These are phyloP conservation scores for Pollachius pollachius DNA, from an alignment of 2,113 vertebrate genomes.

Conservation along the genomic window DNA sequence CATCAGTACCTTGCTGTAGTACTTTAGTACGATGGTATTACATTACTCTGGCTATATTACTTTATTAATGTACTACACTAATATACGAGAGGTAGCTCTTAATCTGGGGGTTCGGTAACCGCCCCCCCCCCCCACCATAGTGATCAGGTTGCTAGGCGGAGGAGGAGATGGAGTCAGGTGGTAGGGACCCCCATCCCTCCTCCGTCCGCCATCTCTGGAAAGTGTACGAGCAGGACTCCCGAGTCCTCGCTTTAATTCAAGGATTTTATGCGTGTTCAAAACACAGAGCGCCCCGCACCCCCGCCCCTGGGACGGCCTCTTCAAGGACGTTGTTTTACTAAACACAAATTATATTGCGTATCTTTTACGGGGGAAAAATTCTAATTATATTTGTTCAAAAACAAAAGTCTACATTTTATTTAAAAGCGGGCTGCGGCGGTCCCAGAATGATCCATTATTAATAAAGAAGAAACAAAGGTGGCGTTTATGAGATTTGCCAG, in stretches of 20 bases:
- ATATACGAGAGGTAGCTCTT: too few relatives aligned
- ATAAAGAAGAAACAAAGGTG: constrained; percentile 71
- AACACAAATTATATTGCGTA: constrained; percentile 75
- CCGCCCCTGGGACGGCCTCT: constrained; percentile 70
- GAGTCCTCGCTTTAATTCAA: constrained; percentile 77
- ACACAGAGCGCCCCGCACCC: constrained; percentile 69
- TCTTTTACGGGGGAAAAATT: constrained; percentile 61
- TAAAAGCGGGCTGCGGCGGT: constrained; percentile 60
- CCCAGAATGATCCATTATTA: constrained; percentile 67
- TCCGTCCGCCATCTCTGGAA: constrained; percentile 66
- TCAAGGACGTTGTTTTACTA: constrained; percentile 79
- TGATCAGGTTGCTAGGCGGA: too few relatives aligned
- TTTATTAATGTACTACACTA: too few relatives aligned
- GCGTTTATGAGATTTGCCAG: constrained; percentile 63
- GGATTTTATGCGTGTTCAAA: constrained; percentile 75
- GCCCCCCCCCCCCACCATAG: too few relatives aligned
- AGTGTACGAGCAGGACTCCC: constrained; percentile 59
- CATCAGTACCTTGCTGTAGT: too few relatives aligned
- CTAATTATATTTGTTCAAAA: constrained; percentile 77
- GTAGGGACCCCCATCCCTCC: constrained; percentile 37
- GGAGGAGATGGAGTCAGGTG: too few relatives aligned
- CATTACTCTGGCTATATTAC: too few relatives aligned
- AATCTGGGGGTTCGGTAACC: too few relatives aligned
- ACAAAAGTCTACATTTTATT: constrained; percentile 74
- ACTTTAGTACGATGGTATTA: too few relatives aligned